Evolutionary conservation across 1,140 invertebrate genomes (phyloP).

Genomic region (Gonatopus flavifemur): DNA sequence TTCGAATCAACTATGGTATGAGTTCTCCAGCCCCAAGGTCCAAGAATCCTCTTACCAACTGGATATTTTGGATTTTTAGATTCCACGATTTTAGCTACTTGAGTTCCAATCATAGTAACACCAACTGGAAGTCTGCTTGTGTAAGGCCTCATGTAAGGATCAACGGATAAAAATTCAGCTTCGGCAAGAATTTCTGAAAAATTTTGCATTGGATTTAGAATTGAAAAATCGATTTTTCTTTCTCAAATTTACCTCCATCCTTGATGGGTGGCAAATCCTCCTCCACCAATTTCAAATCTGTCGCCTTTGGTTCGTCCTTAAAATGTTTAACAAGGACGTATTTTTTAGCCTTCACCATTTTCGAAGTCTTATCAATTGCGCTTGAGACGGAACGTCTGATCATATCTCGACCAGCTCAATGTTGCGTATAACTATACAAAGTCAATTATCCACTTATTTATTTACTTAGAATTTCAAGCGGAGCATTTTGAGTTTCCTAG

Average conservation of each 20-base stretch:
- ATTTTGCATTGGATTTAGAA: background rate
- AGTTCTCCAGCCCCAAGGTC: slow-evolving; percentile 64
- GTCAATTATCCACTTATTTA: no score
- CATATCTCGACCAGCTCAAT: no score
- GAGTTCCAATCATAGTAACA: slow-evolving; percentile 64
- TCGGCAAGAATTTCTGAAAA: slow-evolving; percentile 66
- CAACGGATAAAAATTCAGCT: slow-evolving; percentile 70
- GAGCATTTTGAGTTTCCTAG: no score
- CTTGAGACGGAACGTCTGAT: no score
- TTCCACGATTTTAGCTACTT: slow-evolving; percentile 67
- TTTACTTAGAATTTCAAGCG: no score
- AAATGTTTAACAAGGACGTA: slow-evolving; percentile 66
- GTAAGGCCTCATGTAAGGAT: slow-evolving; percentile 71
- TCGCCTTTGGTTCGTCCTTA: slow-evolving; percentile 64
- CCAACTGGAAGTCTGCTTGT: slow-evolving; percentile 56
- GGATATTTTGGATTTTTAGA: slow-evolving; percentile 65
- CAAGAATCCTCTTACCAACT: slow-evolving; percentile 62
- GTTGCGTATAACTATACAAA: no score
- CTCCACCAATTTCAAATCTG: slow-evolving; percentile 66
- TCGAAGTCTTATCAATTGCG: no score
- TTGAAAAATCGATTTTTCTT: background rate
- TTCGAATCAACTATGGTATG: slow-evolving; percentile 48
- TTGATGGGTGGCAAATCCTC: slow-evolving; percentile 65
- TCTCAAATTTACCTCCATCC: slow-evolving; percentile 62
- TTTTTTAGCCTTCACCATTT: slow-evolving; percentile 62